Conservation (phyloP, 2,113 vertebrate species). For the Pelecanus crispus region DNA sequence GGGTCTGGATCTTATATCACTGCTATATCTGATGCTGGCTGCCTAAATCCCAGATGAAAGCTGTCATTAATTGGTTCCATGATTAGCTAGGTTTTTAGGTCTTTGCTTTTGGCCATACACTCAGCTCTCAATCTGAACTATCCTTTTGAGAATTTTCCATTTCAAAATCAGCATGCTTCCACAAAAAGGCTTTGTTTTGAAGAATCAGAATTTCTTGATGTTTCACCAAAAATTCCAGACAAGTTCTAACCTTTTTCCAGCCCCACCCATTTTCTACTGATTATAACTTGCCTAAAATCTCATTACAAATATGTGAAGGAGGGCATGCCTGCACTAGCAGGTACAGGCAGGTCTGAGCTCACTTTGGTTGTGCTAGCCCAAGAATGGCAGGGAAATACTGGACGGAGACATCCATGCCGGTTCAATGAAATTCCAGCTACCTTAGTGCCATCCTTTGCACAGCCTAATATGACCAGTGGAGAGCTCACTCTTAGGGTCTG, state of each 20-base stretch:
- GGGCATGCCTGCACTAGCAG: neutral
- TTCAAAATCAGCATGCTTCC: neutral
- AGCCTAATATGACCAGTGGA: neutral
- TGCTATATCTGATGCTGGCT: neutral
- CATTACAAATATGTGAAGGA: neutral
- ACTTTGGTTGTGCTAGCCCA: neutral
- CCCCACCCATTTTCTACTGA: neutral
- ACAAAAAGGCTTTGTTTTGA: neutral
- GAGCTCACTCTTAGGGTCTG: neutral
- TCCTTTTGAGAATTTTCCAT: neutral
- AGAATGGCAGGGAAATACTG: neutral
- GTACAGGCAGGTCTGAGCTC: neutral
- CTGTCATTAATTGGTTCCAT: neutral
- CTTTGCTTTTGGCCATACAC: neutral
- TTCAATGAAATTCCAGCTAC: neutral
- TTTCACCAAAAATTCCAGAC: constrained; percentile 17
- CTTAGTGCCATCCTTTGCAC: neutral
- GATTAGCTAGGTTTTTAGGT: neutral
- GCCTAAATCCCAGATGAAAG: neutral
- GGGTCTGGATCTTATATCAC: neutral
- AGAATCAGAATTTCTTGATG: neutral
- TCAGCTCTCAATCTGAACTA: neutral
- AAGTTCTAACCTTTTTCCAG: constrained; percentile 25
- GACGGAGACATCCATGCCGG: neutral
- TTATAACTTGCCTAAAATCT: constrained; percentile 1